phyloP scores from a whole-genome alignment of 2,888 invertebrate species.

The Escarpia spicata region DNA sequence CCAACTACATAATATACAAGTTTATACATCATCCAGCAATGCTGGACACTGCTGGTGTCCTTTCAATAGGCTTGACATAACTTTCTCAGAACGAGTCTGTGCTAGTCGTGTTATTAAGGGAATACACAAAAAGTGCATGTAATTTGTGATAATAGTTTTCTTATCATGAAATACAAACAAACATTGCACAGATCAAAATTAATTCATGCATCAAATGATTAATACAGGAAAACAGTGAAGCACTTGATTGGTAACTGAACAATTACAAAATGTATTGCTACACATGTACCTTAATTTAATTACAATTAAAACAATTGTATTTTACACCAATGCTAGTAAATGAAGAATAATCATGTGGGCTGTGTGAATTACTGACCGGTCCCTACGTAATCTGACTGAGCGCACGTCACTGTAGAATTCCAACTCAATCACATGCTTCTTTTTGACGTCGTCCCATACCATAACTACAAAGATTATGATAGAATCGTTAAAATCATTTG shows the following conservation, averaged over 20 bases:
- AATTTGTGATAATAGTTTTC: too few relatives aligned
- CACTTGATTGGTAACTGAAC: too few relatives aligned
- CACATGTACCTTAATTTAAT: not conserved
- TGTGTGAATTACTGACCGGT: slow-evolving; percentile 68
- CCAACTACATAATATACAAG: not conserved
- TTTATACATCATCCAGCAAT: not conserved
- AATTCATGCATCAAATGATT: too few relatives aligned
- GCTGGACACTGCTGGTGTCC: slow-evolving; percentile 18
- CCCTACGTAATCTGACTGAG: slow-evolving; percentile 90
- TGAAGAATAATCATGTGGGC: not conserved
- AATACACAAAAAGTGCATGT: slow-evolving; percentile 5
- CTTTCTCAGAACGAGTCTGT: not conserved
- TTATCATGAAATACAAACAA: too few relatives aligned
- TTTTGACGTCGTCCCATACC: slow-evolving; percentile 98
- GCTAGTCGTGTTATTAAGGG: not conserved
- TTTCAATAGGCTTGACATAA: slow-evolving; percentile 29
- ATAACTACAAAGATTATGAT: slow-evolving; percentile 74
- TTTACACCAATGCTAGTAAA: not conserved
- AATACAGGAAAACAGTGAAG: too few relatives aligned
- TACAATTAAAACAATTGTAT: not conserved
- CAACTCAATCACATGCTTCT: slow-evolving; percentile 90
- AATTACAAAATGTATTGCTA: too few relatives aligned
- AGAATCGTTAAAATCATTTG: too few relatives aligned
- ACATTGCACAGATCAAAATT: too few relatives aligned
- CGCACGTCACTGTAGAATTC: slow-evolving; percentile 94